Evolutionary conservation across 2,888 invertebrate genomes (phyloP), one percentile per base, ranked within the genome.

Genomic region (Exocentrus adspersus): DNA sequence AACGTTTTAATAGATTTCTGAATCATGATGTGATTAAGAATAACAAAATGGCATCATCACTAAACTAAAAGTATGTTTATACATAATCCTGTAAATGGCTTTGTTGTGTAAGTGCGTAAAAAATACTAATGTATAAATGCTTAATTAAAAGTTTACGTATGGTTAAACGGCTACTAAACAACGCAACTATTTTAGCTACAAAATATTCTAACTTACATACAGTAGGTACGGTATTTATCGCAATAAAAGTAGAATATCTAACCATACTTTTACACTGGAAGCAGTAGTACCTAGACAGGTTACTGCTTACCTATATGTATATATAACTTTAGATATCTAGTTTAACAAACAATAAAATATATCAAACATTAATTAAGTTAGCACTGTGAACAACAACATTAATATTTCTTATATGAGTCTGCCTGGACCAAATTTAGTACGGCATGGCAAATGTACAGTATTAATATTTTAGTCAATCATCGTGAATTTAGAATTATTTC

Each of bases 31-130:
- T 51, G 42, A 37, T 58, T 52, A 12, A 45, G 43, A 64, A 64
- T 59, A n/a, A n/a, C n/a, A 64, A 64, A 64, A 56, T 60, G 51
- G 60, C 64, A 64, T 64, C 60, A 53, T 57, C 41, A 19, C 50
- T 24, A 52, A 51, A 57, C 54, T 43, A 54, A 60, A 57, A 62
- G 45, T 62, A 57, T 50, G 37, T 50, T 50, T 61, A 50, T 56
- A 62, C 28, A 28, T 54, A 43, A 21, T 14, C 42, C 9, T 16
- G 43, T 14, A 24, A 41, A 53, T 53, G 41, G 21, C 41, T 19
- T 41, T 41, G 19, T 28, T 16, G 24, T 28, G 9, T 43, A 54
- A 43, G 42, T 54, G 54, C 16, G 43, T 21, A 43, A 54, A 54
- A 32, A 17, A n/a, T 1, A 37, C 24, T 16, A 54, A 43, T 54